Evolutionary conservation across 2,888 invertebrate species (phyloP).

Genomic region (Drosophila helvetica): DNA sequence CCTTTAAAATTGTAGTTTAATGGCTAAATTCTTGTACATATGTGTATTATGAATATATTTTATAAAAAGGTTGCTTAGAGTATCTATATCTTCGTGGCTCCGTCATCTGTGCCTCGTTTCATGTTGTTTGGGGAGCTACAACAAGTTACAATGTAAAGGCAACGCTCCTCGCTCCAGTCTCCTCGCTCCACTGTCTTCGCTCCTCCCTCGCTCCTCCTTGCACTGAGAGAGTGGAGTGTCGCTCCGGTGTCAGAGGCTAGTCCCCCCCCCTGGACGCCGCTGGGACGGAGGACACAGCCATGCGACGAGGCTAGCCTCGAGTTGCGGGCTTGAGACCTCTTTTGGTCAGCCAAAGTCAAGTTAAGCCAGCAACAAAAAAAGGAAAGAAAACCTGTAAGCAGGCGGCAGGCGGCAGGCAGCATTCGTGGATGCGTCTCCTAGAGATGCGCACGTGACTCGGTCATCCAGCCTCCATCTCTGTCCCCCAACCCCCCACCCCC

Average conservation of each 20-base stretch:
- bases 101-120: not conserved
- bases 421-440: slow-evolving; percentile 50
- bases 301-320: slow-evolving; percentile 11
- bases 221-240: slow-evolving; percentile 61
- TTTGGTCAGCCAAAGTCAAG: slow-evolving; percentile 54
- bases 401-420: slow-evolving; percentile 62
- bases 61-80: not conserved
- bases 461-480: slow-evolving; percentile 29
- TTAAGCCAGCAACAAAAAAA: slow-evolving; percentile 24
- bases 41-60: no score
- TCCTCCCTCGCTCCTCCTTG: slow-evolving; percentile 29
- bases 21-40: no score
- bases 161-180: slow-evolving; percentile 40
- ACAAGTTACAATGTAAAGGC: slow-evolving; percentile 63
- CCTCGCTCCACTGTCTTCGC: slow-evolving; percentile 36
- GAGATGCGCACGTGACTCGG: slow-evolving; percentile 68
- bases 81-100: not conserved
- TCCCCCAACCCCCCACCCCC: not conserved
- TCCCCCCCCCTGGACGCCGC: slow-evolving; percentile 37
- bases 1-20: not conserved
- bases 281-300: slow-evolving; percentile 1
- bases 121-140: slow-evolving; percentile 37
- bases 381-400: slow-evolving; percentile 64
- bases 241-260: slow-evolving; percentile 72
- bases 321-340: slow-evolving; percentile 32